Conservation (phyloP, 2,888 invertebrate genomes). For the Apantesis nais region DNA sequence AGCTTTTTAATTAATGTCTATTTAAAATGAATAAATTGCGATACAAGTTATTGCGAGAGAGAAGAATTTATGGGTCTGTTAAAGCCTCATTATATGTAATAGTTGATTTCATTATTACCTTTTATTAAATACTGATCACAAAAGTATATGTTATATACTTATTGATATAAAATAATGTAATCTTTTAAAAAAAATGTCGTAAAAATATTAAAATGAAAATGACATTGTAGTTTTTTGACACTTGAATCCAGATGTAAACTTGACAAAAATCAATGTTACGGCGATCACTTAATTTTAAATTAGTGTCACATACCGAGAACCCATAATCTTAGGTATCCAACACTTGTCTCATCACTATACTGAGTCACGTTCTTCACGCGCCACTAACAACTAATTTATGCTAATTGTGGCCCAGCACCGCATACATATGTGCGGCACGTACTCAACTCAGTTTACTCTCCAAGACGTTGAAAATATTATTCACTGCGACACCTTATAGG, state of each 20-base stretch:
- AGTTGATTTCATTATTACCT: not conserved
- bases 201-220: not conserved
- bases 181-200: not conserved
- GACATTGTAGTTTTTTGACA: no score
- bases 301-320: not conserved
- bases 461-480: constrained; percentile 51
- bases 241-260: not conserved
- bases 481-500: constrained; percentile 44
- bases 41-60: not conserved
- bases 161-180: no score
- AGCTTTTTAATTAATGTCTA: not conserved
- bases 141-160: not conserved
- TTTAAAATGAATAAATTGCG: not conserved
- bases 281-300: not conserved
- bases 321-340: constrained; percentile 25
- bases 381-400: constrained; percentile 82
- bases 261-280: not conserved
- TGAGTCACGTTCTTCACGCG: constrained; percentile 82
- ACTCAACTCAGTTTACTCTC: constrained; percentile 63
- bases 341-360: constrained; percentile 48
- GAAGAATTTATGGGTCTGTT: not conserved
- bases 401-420: constrained; percentile 67
- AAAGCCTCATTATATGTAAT: not conserved
- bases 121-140: not conserved
- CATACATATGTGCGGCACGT: constrained; percentile 77